Evolutionary conservation across 2,888 invertebrate species (phyloP).

Genomic region (Celastrina argiolus): DNA sequence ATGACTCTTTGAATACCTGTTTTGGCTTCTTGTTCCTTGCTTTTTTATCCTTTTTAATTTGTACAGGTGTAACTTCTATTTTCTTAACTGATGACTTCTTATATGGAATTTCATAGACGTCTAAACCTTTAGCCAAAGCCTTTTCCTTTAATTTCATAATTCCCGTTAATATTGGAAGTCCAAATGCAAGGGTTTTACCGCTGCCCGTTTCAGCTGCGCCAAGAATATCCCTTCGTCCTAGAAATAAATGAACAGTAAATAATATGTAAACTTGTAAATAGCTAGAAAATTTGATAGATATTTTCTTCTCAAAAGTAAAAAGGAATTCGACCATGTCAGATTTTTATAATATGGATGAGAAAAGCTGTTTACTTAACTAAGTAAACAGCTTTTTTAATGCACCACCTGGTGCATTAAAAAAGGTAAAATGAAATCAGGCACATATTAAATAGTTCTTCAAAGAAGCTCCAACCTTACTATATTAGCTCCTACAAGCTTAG

Average conservation of each 20-base stretch:
- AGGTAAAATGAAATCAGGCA: too few relatives aligned
- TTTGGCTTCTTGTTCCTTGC: constrained; percentile 33
- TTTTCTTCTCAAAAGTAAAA: too few relatives aligned
- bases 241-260: constrained; percentile 32
- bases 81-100: constrained; percentile 55
- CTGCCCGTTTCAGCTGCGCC: constrained; percentile 99
- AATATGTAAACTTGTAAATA: background rate
- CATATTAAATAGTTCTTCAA: too few relatives aligned
- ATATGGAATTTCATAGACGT: constrained; percentile 63
- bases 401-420: too few relatives aligned
- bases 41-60: constrained; percentile 33
- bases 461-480: too few relatives aligned
- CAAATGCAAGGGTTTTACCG: constrained; percentile 98
- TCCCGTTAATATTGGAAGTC: constrained; percentile 93
- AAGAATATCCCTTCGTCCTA: constrained; percentile 90
- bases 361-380: too few relatives aligned
- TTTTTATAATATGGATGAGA: too few relatives aligned
- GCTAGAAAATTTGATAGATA: background rate
- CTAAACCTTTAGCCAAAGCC: constrained; percentile 52
- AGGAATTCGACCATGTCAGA: too few relatives aligned
- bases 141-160: constrained; percentile 84
- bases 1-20: constrained; percentile 51
- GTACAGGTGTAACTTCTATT: constrained; percentile 35
- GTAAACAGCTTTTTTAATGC: too few relatives aligned
- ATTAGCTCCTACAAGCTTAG: too few relatives aligned